Base-by-base conservation (phyloP, 2,888 invertebrate genomes). In the Drosophila mercatorum region DNA sequence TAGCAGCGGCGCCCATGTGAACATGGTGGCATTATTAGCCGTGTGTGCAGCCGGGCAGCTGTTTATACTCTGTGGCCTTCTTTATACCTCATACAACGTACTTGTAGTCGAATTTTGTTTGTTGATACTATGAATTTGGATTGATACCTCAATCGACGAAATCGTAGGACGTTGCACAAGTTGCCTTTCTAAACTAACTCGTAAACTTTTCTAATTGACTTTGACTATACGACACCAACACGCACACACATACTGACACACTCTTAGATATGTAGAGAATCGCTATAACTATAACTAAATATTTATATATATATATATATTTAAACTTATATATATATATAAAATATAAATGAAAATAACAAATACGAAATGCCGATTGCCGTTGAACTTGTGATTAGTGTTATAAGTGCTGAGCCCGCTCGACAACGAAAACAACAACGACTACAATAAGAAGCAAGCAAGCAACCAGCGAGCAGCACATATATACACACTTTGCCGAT, bases 61-160 rank as follows among this genome's bases (percentile, higher is more conserved):
- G 71, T 79, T 88, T 81, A 80, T 75, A 90, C 90, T 89, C 90
- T 87, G 91, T 91, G 91, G 91, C 91, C 91, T 91, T 91, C 90
- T 91, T 86, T 83, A 89, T 87, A 89, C 90, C 89, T 87, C 90
- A 90, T 88, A 87, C 72, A 90, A 88, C 90, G 87, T 86, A 86
- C 83, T 83, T 53, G 79, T 88, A 88, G 87, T 88, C 89, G 90
- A 90, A 22, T 51, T 87, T 46, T 56, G 63, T 57, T 61, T 61
- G 58, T 64, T 64, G 28, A 51, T 64, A 56, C 53, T 55, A 55
- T 55, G 5, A 10, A 40, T 55, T 41, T 40, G 28, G 52, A 53
- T 38, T 64, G 64, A 72, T 72, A 69, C 68, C 77, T 70, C 55
- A 46, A 60, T 60, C 52, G 7, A 58, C 47, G 47, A 44, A 56